phyloP scores from a whole-genome alignment of 2,888 invertebrate species.

The Lingula anatina region DNA sequence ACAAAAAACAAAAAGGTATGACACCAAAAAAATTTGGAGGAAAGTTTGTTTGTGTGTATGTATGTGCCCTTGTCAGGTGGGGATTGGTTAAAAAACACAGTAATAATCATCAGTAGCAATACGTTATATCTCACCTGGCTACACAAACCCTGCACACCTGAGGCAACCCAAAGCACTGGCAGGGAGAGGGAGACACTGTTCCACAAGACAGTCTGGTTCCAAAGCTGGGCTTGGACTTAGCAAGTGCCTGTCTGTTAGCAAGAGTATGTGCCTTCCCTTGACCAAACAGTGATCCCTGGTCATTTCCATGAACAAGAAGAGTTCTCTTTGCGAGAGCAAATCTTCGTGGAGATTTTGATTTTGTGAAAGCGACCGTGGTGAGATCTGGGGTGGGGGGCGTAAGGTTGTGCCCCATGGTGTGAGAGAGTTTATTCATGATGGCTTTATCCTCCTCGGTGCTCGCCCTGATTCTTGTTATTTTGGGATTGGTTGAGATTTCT shows the following conservation, averaged over 20 bases:
- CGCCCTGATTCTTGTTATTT: too few species aligned
- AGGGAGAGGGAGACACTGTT: slow-evolving; percentile 50
- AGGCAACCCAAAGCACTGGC: slow-evolving; percentile 66
- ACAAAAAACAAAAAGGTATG: neutral
- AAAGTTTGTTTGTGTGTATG: too few species aligned
- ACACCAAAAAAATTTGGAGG: too few species aligned
- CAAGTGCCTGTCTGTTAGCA: slow-evolving; percentile 4
- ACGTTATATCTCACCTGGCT: slow-evolving; percentile 57
- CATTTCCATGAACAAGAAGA: slow-evolving; percentile 20
- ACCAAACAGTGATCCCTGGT: slow-evolving; percentile 3
- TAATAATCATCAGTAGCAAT: too few species aligned
- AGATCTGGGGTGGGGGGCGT: slow-evolving; percentile 17
- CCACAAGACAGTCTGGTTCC: too few species aligned
- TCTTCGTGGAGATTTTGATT: slow-evolving; percentile 30
- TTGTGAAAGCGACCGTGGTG: slow-evolving; percentile 15
- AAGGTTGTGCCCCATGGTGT: neutral
- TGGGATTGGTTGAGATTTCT: too few species aligned
- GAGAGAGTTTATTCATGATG: too few species aligned
- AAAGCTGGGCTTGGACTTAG: slow-evolving; percentile 4
- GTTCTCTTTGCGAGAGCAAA: slow-evolving; percentile 30
- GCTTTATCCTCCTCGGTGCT: too few species aligned
- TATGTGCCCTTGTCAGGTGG: neutral
- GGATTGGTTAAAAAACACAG: neutral
- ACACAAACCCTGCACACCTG: slow-evolving; percentile 67
- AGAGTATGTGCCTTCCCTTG: slow-evolving; percentile 4